phyloP scores from a whole-genome alignment of 1,140 invertebrate genomes.

The Cyrtorhinus lividipennis region DNA sequence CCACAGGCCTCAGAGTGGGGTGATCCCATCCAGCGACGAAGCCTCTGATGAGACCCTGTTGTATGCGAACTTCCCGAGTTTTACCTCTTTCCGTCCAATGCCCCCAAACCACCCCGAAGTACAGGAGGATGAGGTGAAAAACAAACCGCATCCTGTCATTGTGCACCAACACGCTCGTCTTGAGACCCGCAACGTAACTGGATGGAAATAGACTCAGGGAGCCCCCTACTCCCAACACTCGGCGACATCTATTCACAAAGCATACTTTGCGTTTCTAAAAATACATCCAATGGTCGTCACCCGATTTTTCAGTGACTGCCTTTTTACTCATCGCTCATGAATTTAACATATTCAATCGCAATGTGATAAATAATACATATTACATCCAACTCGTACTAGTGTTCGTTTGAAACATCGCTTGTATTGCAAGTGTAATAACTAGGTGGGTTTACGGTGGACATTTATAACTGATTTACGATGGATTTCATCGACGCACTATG shows the following conservation, averaged over 20 bases:
- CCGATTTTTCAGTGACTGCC: too few relatives aligned
- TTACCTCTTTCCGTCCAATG: not conserved
- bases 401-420: too few relatives aligned
- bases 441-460: too few relatives aligned
- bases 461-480: too few relatives aligned
- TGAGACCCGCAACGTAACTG: not conserved
- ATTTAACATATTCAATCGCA: too few relatives aligned
- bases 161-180: not conserved
- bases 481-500: too few relatives aligned
- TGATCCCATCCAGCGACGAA: not conserved
- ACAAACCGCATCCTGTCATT: not conserved
- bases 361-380: too few relatives aligned
- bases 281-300: not conserved
- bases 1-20: constrained; percentile 53
- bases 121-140: not conserved
- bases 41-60: constrained; percentile 2
- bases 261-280: not conserved
- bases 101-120: not conserved
- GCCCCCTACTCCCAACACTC: not conserved
- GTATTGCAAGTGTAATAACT: too few relatives aligned
- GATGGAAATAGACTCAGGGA: not conserved
- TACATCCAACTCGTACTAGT: too few relatives aligned
- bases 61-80: not conserved
- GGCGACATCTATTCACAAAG: constrained; percentile 5
- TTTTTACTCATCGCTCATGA: too few relatives aligned